These are phyloP conservation scores for Sussaba pulchella DNA, from an alignment of 2,888 invertebrate genomes.

Conservation along the genomic window DNA sequence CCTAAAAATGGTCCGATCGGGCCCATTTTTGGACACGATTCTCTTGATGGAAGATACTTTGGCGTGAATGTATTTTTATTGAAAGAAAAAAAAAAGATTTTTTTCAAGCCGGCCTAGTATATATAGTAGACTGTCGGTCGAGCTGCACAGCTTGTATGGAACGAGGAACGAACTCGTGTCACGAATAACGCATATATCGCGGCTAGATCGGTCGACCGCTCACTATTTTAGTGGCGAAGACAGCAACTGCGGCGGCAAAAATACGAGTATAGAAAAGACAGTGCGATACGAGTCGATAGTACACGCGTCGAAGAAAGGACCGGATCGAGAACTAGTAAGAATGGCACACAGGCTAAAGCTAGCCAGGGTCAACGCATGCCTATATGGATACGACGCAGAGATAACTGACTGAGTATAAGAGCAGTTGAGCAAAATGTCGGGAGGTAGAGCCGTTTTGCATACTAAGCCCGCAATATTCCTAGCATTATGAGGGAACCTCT, in stretches of 20 bases:
- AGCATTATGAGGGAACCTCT: slow-evolving; percentile 54
- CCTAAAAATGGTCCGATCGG: too few relatives aligned
- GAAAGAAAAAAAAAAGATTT: too few relatives aligned
- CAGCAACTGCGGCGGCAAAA: slow-evolving; percentile 9
- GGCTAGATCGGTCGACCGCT: slow-evolving; percentile 47
- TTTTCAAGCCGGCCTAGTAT: not conserved
- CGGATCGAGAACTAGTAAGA: slow-evolving; percentile 19
- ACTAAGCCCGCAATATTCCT: slow-evolving; percentile 61
- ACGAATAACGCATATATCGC: slow-evolving; percentile 64
- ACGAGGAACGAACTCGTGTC: slow-evolving; percentile 61
- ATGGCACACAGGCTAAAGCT: not conserved
- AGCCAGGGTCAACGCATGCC: slow-evolving; percentile 12
- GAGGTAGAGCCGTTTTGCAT: slow-evolving; percentile 60
- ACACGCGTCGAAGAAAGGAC: not conserved
- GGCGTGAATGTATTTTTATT: too few relatives aligned
- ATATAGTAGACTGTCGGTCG: slow-evolving; percentile 30
- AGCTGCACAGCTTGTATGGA: slow-evolving; percentile 37
- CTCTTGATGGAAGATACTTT: too few relatives aligned
- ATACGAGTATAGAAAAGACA: slow-evolving; percentile 23
- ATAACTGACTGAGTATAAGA: slow-evolving; percentile 32
- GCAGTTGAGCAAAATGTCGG: too few relatives aligned
- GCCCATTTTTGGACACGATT: too few relatives aligned
- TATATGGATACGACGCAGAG: slow-evolving; percentile 28
- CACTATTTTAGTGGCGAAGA: slow-evolving; percentile 41
- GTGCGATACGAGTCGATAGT: slow-evolving; percentile 9